Conservation (phyloP, 2,888 invertebrate species). For the Hedychridium roseum region DNA sequence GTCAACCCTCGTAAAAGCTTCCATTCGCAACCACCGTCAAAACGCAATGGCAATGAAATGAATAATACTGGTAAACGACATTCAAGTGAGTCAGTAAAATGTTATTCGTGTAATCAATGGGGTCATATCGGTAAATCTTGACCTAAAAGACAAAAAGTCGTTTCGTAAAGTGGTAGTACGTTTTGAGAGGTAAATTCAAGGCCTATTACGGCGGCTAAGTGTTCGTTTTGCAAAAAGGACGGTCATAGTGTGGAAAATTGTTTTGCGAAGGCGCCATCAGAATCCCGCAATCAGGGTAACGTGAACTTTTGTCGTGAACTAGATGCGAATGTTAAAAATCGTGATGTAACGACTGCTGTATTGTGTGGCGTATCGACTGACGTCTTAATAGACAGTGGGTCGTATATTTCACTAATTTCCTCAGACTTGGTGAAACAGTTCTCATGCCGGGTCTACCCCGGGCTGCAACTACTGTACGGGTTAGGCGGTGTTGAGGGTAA, state of each 20-base stretch:
- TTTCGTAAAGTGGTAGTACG: not conserved
- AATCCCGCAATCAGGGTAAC: not conserved
- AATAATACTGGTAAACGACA: not conserved
- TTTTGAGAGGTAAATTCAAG: not conserved
- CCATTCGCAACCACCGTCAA: not conserved
- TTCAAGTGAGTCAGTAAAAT: too few species aligned
- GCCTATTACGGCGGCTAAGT: not conserved
- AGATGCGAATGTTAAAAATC: not conserved
- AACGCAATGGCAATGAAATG: not conserved
- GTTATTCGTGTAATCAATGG: not conserved
- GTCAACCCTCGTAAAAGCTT: not conserved
- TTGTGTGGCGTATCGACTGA: not conserved
- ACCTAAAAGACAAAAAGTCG: not conserved
- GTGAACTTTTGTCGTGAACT: not conserved
- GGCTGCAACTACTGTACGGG: not conserved
- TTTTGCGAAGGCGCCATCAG: not conserved
- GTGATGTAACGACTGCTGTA: not conserved
- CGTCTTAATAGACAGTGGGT: too few species aligned
- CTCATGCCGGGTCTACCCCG: not conserved
- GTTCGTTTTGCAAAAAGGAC: not conserved
- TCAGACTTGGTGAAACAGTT: not conserved
- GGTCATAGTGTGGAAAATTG: conserved; percentile 1
- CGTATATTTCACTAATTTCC: not conserved
- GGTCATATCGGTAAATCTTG: not conserved
- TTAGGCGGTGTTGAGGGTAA: not conserved